Evolutionary conservation across 2,888 invertebrate species (phyloP).

Genomic region (Cryptops parisi): DNA sequence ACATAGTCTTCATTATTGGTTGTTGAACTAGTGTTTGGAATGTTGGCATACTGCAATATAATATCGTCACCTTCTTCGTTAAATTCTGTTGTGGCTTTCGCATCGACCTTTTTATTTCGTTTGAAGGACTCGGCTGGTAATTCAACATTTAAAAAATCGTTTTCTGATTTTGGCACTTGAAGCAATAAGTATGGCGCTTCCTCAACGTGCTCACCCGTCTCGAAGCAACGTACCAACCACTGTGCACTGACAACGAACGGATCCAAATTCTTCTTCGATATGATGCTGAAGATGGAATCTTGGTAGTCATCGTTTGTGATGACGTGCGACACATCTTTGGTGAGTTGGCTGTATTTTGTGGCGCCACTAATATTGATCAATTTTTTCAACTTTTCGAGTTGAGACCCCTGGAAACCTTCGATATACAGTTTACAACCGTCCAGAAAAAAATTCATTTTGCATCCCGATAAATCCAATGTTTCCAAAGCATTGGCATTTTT

Average conservation of each 20-base stretch:
- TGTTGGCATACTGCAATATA: no score
- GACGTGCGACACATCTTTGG: conserved; percentile 64
- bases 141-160: no score
- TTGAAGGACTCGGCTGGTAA: no score
- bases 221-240: conserved; percentile 63
- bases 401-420: conserved; percentile 44
- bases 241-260: conserved; percentile 49
- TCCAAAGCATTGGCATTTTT: conserved; percentile 19
- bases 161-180: no score
- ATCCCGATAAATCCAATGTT: conserved; percentile 44
- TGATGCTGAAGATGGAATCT: conserved; percentile 21
- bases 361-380: conserved; percentile 68
- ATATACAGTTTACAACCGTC: conserved; percentile 72
- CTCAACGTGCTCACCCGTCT: conserved; percentile 41
- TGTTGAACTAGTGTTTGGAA: no score
- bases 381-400: conserved; percentile 20
- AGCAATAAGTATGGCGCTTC: conserved; percentile 37
- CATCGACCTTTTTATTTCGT: no score
- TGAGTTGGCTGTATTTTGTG: conserved; percentile 58
- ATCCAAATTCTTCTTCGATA: conserved; percentile 20
- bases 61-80: no score
- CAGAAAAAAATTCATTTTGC: conserved; percentile 61
- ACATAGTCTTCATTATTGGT: no score
- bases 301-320: conserved; percentile 44
- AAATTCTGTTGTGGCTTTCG: no score